Base-by-base conservation (phyloP, 2,113 vertebrate species). In the Circaetus gallicus region DNA sequence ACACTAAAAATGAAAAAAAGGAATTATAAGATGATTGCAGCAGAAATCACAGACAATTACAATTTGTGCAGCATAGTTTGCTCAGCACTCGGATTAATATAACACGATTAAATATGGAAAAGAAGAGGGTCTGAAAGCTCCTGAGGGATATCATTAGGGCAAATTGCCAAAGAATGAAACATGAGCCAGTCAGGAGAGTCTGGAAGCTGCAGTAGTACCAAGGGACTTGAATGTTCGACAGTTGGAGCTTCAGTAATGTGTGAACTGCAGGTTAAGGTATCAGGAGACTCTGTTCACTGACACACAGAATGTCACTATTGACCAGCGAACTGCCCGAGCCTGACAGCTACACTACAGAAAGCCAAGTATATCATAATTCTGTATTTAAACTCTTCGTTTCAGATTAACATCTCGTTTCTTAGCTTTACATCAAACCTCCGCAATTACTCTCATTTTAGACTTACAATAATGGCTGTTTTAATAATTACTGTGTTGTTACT, bases 141-240 rank as follows among this genome's bases (percentile, higher is more conserved):
- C 99, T 98, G 96, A 92, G 99, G 99, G 99, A 99, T 98, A 99
- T 99, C 99, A 99, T 99, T 99, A 99, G 99, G 99, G 99, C 99
- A 99, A 99, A 99, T 99, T 99, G 99, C 99, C 99, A 99, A 99
- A 99, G 99, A 99, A 99, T 99, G 99, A 99, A 99, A 99, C 99
- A 99, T 99, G 99, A 99, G 99, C 98, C 99, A 98, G 99, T 98
- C 98, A 99, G 99, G 98, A 99, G 99, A 99, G 98, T 98, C 99
- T 98, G 98, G 98, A 98, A 98, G 98, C 99, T 97, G 98, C 98
- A 95, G 96, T 93, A 97, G 98, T 98, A 98, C 98, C 99, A 95
- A 98, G 99, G 99, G 99, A 98, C 98, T 85, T 89, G 97, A 98
- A 98, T 83, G 95, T 96, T 98, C 98, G 98, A 98, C 98, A 98